Evolutionary conservation across 2,888 invertebrate genomes (phyloP).

Genomic region (Perdita meconis): DNA sequence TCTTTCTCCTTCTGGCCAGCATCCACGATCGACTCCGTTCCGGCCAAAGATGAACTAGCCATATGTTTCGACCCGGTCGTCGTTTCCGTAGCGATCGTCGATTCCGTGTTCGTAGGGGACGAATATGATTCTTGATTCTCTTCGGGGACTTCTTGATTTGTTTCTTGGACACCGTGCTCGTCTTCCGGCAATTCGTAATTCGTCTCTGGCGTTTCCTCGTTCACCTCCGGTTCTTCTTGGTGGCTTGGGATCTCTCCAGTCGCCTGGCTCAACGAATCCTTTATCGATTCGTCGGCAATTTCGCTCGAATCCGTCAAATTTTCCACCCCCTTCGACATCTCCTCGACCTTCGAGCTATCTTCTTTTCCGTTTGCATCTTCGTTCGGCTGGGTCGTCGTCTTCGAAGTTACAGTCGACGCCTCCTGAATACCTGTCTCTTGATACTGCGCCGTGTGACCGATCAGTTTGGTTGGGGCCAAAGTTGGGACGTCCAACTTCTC

Average conservation of each 20-base stretch:
- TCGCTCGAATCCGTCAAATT: not conserved
- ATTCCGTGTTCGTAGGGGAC: not conserved
- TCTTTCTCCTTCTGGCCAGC: conserved; percentile 47
- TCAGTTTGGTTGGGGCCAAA: conserved; percentile 14
- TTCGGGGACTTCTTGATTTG: conserved; percentile 59
- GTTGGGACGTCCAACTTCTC: conserved; percentile 53
- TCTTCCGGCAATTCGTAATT: conserved; percentile 72
- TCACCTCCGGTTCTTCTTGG: conserved; percentile 73
- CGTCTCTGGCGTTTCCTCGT: conserved; percentile 74
- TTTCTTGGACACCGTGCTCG: conserved; percentile 60
- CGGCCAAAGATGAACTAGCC: not conserved
- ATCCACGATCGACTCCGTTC: not conserved
- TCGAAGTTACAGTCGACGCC: conserved; percentile 2
- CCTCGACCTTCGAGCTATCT: not conserved
- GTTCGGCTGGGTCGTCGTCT: not conserved
- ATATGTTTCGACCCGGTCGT: not conserved
- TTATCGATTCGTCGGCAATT: not conserved
- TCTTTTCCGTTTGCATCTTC: not conserved
- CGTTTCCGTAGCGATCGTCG: not conserved
- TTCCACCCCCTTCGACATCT: not conserved
- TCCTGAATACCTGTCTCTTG: conserved; percentile 55
- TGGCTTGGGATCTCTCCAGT: conserved; percentile 12
- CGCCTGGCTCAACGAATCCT: not conserved
- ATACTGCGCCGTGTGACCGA: conserved; percentile 43
- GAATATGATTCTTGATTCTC: conserved; percentile 35